A percentile compares a stretch with the other conserved stretches of the same genome.
Conservation (phyloP, 2,113 vertebrate species). For the Seriola quinqueradiata region DNA sequence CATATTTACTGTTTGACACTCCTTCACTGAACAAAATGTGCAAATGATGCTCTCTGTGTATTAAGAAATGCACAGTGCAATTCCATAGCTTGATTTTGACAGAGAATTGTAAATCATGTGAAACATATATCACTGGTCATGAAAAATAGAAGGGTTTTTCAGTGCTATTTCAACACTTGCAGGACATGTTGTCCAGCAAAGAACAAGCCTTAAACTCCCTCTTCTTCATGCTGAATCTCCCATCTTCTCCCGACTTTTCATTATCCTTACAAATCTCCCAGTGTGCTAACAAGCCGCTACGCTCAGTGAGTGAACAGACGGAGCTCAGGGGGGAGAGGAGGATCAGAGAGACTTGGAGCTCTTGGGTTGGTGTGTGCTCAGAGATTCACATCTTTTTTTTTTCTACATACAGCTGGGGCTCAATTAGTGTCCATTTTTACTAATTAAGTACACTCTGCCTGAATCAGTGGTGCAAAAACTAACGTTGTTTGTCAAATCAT, state of each 20-base stretch:
- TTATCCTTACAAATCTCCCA: constrained; percentile 81
- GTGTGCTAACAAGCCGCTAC: constrained; percentile 79
- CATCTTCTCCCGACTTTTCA: constrained; percentile 69
- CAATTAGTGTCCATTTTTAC: constrained; percentile 83
- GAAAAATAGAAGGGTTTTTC: background rate
- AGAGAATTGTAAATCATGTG: background rate
- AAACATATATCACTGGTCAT: background rate
- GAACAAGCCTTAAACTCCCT: constrained; percentile 48
- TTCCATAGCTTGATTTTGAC: background rate
- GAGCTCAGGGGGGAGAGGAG: constrained; percentile 72
- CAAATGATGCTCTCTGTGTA: constrained; percentile 12
- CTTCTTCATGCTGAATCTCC: constrained; percentile 38
- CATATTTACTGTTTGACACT: constrained; percentile 35
- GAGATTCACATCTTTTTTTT: constrained; percentile 70
- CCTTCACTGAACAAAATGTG: constrained; percentile 2
- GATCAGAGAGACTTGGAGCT: constrained; percentile 78
- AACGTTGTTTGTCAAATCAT: constrained; percentile 81
- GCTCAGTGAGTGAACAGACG: constrained; percentile 78
- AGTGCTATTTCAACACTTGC: background rate
- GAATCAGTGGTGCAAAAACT: constrained; percentile 79
- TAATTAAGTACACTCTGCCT: constrained; percentile 80
- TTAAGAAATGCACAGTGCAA: background rate
- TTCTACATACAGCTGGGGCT: constrained; percentile 79
- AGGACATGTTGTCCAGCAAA: constrained; percentile 40
- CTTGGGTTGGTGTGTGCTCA: constrained; percentile 74